A percentile compares a stretch with the other conserved stretches of the same genome.
Conservation (phyloP, 2,113 vertebrate genomes). For the Ammodytes dubius region DNA sequence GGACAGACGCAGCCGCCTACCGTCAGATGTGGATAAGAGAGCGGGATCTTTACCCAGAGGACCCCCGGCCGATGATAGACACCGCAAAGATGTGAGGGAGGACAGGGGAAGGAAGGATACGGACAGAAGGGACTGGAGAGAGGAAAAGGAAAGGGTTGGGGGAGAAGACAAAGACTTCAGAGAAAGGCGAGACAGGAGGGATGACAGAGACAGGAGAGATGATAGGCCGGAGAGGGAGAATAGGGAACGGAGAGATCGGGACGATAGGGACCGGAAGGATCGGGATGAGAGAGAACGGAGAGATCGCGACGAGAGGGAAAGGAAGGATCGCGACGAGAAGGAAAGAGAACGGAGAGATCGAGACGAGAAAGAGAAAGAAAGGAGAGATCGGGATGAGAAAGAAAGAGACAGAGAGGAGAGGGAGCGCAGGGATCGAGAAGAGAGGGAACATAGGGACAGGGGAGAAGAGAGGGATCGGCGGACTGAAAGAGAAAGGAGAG, state of each 20-base stretch:
- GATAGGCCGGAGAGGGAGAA: neutral
- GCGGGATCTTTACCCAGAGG: slow-evolving; percentile 64
- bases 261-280: slow-evolving; percentile 22
- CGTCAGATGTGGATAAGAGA: slow-evolving; percentile 70
- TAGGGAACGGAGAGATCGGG: slow-evolving; percentile 25
- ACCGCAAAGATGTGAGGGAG: slow-evolving; percentile 61
- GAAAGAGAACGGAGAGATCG: slow-evolving; percentile 17
- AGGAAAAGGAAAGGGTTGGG: slow-evolving; percentile 59
- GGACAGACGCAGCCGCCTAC: slow-evolving; percentile 67
- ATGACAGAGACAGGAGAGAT: slow-evolving; percentile 54
- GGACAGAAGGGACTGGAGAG: slow-evolving; percentile 60
- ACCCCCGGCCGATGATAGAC: slow-evolving; percentile 64
- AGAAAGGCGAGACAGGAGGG: slow-evolving; percentile 64
- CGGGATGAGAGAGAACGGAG: slow-evolving; percentile 27
- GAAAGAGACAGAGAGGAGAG: slow-evolving; percentile 36
- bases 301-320: slow-evolving; percentile 39
- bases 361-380: slow-evolving; percentile 12
- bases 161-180: slow-evolving; percentile 52
- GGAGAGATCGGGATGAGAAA: slow-evolving; percentile 1
- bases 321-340: slow-evolving; percentile 39
- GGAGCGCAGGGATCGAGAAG: slow-evolving; percentile 21
- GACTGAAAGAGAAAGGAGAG: slow-evolving; percentile 20
- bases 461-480: slow-evolving; percentile 12
- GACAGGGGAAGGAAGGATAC: slow-evolving; percentile 46
- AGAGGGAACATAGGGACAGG: slow-evolving; percentile 27